Evolutionary conservation across 35 echinoderm and acorn worm species (phyloP).

Genomic region (Apostichopus japonicus): DNA sequence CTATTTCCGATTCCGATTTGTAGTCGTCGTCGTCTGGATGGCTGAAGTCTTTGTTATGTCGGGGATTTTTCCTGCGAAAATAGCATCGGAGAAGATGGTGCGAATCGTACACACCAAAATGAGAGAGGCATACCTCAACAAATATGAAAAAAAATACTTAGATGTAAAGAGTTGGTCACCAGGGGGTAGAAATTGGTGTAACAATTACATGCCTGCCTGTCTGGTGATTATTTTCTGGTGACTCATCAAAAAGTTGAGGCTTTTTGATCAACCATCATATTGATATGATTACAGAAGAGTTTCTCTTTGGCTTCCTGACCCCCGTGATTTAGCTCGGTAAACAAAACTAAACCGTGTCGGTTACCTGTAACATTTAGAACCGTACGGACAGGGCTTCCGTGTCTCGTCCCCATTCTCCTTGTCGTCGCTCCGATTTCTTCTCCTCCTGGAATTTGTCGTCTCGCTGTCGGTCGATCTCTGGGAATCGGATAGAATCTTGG

Average conservation of each 20-base stretch:
- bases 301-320: not conserved
- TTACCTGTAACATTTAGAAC: constrained; percentile 87
- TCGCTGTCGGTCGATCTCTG: constrained; percentile 35
- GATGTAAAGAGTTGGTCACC: too few species aligned
- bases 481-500: constrained; percentile 40
- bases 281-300: not conserved
- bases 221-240: too few species aligned
- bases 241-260: too few species aligned
- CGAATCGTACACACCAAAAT: not conserved
- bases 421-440: constrained; percentile 38
- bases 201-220: too few species aligned
- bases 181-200: too few species aligned
- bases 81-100: not conserved
- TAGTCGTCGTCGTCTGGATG: constrained; percentile 81
- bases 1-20: constrained; percentile 33
- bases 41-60: constrained; percentile 71
- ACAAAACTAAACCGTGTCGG: not conserved
- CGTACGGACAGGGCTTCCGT: constrained; percentile 71
- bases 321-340: not conserved
- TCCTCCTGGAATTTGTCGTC: not conserved
- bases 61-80: constrained; percentile 78
- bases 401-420: constrained; percentile 59
- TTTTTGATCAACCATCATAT: too few species aligned
- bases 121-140: too few species aligned
- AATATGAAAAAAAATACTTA: too few species aligned